These are phyloP conservation scores for Acronicta aceris DNA, from an alignment of 2,888 invertebrate genomes.

Conservation along the genomic window DNA sequence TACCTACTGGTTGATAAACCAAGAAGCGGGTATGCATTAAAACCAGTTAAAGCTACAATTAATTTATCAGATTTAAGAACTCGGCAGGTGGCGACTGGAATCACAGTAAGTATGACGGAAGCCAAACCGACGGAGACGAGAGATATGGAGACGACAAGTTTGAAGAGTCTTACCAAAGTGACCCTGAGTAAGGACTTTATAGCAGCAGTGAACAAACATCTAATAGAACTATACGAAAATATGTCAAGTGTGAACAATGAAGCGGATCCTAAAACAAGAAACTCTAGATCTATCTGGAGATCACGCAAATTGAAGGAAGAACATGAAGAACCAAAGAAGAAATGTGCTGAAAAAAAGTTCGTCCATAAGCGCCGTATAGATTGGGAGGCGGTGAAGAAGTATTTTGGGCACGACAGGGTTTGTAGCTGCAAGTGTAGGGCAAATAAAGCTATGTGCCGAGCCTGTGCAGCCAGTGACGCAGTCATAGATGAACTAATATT, in stretches of 20 bases:
- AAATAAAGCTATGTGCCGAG: constrained; percentile 74
- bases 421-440: constrained; percentile 74
- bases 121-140: constrained; percentile 24
- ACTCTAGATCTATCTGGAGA: constrained; percentile 19
- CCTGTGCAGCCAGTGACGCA: constrained; percentile 77
- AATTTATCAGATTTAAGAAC: constrained; percentile 39
- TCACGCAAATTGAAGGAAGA: constrained; percentile 7
- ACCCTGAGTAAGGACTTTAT: constrained; percentile 71
- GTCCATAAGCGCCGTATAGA: constrained; percentile 55
- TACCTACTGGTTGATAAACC: constrained; percentile 71
- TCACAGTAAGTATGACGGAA: constrained; percentile 19
- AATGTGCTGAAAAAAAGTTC: not conserved
- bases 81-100: constrained; percentile 23
- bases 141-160: constrained; percentile 50
- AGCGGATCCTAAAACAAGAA: constrained; percentile 26
- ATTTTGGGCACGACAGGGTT: constrained; percentile 73
- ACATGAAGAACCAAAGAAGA: not conserved
- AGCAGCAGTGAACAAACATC: constrained; percentile 67
- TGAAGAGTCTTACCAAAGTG: constrained; percentile 57
- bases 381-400: constrained; percentile 69
- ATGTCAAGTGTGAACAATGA: constrained; percentile 29
- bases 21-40: constrained; percentile 62
- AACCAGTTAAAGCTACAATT: constrained; percentile 59
- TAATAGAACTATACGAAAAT: constrained; percentile 65
- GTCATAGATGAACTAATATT: constrained; percentile 78